Evolutionary conservation across 2,888 invertebrate genomes (phyloP), one percentile per base, ranked within the genome.

Genomic region (Phortica okadai): DNA sequence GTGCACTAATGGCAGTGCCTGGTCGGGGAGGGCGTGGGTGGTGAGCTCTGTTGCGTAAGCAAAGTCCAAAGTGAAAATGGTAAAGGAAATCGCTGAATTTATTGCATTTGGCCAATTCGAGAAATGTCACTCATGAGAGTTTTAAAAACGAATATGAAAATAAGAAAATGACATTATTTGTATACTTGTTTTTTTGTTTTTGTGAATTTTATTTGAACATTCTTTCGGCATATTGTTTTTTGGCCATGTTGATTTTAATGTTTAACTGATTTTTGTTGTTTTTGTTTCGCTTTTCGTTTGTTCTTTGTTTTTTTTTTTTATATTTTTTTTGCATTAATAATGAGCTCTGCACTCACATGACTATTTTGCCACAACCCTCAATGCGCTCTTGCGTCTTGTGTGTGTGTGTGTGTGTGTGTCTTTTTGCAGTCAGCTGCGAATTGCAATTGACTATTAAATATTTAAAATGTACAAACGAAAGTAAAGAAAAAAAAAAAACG

Each of bases 111-210:
- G 87, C 89, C 89, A 90, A 90, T 90, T 90, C 87, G 82, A 80
- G 84, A 84, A 90, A 90, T 90, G 89, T 88, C 89, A 90, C 90
- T 90, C 90, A 85, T 81, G 90, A 90, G 90, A 89, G 83, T 88
- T 88, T 87, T 83, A 84, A 87, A 84, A 50, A 50, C 21, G 74
- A 33, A 75, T 75, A 69, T 75, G 74, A 75, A 75, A 72, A 72
- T 72, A 69, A 21, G 41, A 33, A 33, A 59, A 16, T 59, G 7
- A 8, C 59, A 59, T 59, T n/a, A 8, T 59, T 59, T 59, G 10
- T 59, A 8, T 50, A 56, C 7, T 54, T 73, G 33, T 73, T 58
- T 58, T 58, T 16, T 58, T 56, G 54, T 6, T 73, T 73, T 77
- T 77, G 74, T 72, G 56, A 59, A 73, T 77, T 79, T 74, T 74